Evolutionary conservation across 2,797 vertebrate genomes (phyloP).

Genomic region (Carduelis carduelis): DNA sequence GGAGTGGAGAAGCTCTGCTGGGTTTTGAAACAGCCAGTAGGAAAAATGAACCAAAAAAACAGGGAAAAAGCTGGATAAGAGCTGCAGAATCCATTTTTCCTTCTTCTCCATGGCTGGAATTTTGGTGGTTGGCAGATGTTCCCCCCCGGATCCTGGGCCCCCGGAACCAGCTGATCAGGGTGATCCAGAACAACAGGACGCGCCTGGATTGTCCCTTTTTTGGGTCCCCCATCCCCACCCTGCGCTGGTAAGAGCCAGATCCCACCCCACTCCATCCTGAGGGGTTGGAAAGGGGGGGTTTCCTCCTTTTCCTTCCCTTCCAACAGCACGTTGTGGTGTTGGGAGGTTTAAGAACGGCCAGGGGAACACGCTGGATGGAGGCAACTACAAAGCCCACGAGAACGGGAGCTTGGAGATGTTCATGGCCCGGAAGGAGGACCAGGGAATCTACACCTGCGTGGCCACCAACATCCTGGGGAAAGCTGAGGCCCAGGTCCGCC

Average conservation of each 20-base stretch:
- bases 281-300: neutral
- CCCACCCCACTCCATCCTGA: neutral
- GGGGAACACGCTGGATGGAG: constrained; percentile 91
- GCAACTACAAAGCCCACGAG: constrained; percentile 87
- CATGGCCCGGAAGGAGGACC: constrained; percentile 85
- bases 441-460: constrained; percentile 95
- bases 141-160: constrained; percentile 86
- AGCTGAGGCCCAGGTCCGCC: constrained; percentile 88
- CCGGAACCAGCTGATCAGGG: constrained; percentile 89
- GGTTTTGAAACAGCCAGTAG: neutral
- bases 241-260: constrained; percentile 87
- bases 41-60: neutral
- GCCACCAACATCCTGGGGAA: constrained; percentile 92
- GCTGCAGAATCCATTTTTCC: neutral
- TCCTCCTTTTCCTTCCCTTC: constrained; percentile 47
- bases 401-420: constrained; percentile 92
- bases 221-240: constrained; percentile 89
- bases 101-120: neutral
- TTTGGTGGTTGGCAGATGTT: constrained; percentile 78
- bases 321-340: constrained; percentile 49
- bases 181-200: constrained; percentile 89
- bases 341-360: constrained; percentile 98
- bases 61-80: neutral
- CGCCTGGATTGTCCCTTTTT: constrained; percentile 93
- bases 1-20: neutral